Evolutionary conservation across 1,140 invertebrate genomes (phyloP), one percentile per base, ranked within the genome.

Genomic region (Tetramorium parvispinum): DNA sequence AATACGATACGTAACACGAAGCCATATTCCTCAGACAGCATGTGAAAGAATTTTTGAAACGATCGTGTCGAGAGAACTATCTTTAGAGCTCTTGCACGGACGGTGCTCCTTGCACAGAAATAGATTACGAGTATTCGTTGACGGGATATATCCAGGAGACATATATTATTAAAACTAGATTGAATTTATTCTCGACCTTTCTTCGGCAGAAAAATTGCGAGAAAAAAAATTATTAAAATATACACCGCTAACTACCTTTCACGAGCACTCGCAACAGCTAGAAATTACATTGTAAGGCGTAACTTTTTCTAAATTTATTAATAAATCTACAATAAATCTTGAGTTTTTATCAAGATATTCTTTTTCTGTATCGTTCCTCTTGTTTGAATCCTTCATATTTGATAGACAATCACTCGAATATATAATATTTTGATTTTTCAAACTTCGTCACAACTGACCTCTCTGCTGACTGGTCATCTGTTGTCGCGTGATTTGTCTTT

Each of bases 401-500:
- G 21, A 49, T 13, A 37, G 18, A 6, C 32, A 40, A 13, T 53
- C 24, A 16, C 6, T 63, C 75, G 40, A 53, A 10, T n/a, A 18
- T 32, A 57, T 21, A 10, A 40, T 82, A 16, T n/a, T 18, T 55
- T 21, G 32, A 43, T 27, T 49, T 70, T 70, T 49, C 6, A 71
- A 68, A 85, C 53, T 55, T 77, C 40, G 18, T 43, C 82, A 11
- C 24, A 55, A 94, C 97, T 96, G 95, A 97, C 97, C 97, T 97
- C 96, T 96, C 95, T 97, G 97, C 94, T 97, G 97, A 93, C 96
- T 97, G 94, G 97, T 97, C 94, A 97, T 96, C 95, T 95, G 94
- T 87, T 98, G 97, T 90, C 97, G 96, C 76, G 97, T 97, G 94
- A 97, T 96, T 94, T 97, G 97, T 94, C 97, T 97, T 95, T 97